These are phyloP conservation scores for Platysternon megacephalum DNA, from an alignment of 2,113 vertebrate species.

Conservation along the genomic window DNA sequence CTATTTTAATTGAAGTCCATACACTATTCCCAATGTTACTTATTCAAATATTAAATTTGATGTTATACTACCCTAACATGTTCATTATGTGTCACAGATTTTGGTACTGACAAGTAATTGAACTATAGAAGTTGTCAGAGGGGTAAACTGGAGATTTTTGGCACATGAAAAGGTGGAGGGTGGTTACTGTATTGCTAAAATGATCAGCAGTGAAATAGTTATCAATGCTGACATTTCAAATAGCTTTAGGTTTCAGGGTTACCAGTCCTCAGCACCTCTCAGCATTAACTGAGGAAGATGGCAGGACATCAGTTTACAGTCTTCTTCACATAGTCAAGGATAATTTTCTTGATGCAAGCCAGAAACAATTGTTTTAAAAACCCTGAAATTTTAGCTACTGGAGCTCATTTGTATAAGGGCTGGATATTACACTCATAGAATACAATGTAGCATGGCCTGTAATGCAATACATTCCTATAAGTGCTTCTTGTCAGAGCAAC, in stretches of 20 bases:
- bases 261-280: not conserved
- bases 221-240: not conserved
- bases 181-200: not conserved
- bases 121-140: not conserved
- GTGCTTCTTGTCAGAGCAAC: not conserved
- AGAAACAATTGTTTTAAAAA: not conserved
- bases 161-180: not conserved
- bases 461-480: not conserved
- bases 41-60: not conserved
- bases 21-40: not conserved
- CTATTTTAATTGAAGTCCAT: not conserved
- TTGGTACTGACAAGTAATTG: not conserved
- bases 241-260: not conserved
- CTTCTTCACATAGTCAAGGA: not conserved
- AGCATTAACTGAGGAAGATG: not conserved
- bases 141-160: not conserved
- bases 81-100: not conserved
- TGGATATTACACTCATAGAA: not conserved
- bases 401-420: not conserved
- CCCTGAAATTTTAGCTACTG: not conserved
- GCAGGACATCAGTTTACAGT: not conserved
- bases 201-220: not conserved
- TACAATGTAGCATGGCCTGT: not conserved
- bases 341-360: not conserved
- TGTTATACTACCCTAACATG: not conserved